Evolutionary conservation across 2,888 invertebrate genomes (phyloP).

Genomic region (Eurytoma adleriae): DNA sequence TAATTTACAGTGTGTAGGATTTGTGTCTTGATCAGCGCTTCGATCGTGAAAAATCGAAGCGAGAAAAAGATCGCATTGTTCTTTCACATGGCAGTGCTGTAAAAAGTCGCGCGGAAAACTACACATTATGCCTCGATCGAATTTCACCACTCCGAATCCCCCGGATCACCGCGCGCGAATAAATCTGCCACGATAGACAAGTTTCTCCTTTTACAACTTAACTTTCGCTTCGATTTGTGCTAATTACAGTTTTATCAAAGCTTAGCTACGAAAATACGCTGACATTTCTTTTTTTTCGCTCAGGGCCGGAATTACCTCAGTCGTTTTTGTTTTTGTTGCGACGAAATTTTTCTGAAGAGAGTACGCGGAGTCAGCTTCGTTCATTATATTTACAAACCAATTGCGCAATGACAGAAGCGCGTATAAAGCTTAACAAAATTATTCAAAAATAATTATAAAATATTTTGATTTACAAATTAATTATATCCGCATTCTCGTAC

Average conservation of each 20-base stretch:
- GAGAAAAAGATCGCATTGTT: not conserved
- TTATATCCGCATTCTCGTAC: too few relatives aligned
- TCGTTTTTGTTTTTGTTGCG: too few relatives aligned
- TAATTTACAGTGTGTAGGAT: not conserved
- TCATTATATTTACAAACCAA: too few relatives aligned
- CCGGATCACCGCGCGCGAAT: not conserved
- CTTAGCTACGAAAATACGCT: not conserved
- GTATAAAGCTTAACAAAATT: too few relatives aligned
- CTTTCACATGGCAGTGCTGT: conserved; percentile 53
- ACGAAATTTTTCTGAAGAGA: too few relatives aligned
- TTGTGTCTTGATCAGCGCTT: not conserved
- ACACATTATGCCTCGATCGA: not conserved
- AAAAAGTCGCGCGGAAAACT: conserved; percentile 22
- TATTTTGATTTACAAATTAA: too few relatives aligned
- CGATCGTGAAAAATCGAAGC: not conserved
- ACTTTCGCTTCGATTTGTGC: not conserved
- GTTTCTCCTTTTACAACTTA: not conserved
- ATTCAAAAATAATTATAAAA: too few relatives aligned
- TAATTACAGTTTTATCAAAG: conserved; percentile 12
- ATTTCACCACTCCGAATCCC: not conserved
- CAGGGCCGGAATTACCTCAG: not conserved
- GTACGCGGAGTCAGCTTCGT: too few relatives aligned
- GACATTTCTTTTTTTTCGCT: not conserved
- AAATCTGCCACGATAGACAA: not conserved
- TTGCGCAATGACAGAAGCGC: too few relatives aligned